Percentiles rank a stretch among this genome's conserved stretches.
Evolutionary conservation across 2,888 invertebrate genomes (phyloP).

Genomic region (Tetanocera ferruginea): DNA sequence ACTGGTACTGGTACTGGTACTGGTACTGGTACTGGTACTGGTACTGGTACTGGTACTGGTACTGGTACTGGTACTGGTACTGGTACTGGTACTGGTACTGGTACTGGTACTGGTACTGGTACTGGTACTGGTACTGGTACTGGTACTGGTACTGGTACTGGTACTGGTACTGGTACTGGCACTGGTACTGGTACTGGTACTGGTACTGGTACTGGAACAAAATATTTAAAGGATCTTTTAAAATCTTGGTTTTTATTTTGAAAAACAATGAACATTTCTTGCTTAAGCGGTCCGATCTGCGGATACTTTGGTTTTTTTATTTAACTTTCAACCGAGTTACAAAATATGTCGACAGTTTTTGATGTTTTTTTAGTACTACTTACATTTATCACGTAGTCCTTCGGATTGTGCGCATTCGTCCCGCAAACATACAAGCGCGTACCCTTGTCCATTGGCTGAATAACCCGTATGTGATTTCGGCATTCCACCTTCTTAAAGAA

Average conservation of each 20-base stretch:
- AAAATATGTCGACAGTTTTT: too few species aligned
- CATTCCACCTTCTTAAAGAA: constrained; percentile 88
- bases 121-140: neutral
- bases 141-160: neutral
- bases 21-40: neutral
- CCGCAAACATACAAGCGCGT: constrained; percentile 91
- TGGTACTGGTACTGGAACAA: neutral
- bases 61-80: neutral
- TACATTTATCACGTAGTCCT: constrained; percentile 95
- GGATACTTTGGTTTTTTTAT: too few species aligned
- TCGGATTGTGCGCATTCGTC: constrained; percentile 94
- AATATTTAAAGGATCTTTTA: too few species aligned
- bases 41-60: neutral
- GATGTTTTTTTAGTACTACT: too few species aligned
- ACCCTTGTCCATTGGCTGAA: constrained; percentile 93
- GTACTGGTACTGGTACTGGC: neutral
- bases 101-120: neutral
- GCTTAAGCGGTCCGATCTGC: too few species aligned
- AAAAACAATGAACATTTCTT: too few species aligned
- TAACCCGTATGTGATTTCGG: constrained; percentile 93
- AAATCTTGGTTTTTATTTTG: too few species aligned
- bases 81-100: neutral
- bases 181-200: neutral
- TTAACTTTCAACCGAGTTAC: too few species aligned
- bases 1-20: neutral